Conservation (phyloP, 2,113 vertebrate species). For the Psophia crepitans region DNA sequence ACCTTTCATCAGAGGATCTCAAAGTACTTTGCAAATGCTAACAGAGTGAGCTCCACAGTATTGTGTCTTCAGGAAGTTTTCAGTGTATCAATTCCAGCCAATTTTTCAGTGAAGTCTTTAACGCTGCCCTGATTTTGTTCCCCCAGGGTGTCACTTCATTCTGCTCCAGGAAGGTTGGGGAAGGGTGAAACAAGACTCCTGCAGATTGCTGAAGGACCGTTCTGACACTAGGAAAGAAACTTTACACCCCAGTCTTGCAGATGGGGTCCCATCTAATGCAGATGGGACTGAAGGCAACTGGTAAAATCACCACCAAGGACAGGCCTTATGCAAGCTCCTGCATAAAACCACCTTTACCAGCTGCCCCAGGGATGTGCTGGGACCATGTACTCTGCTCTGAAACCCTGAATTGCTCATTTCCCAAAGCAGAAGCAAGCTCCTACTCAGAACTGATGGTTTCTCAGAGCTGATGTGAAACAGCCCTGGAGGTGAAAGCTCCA, state of each 20-base stretch:
- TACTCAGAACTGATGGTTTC: not conserved
- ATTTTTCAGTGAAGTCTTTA: not conserved
- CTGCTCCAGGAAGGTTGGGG: not conserved
- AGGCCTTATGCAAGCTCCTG: not conserved
- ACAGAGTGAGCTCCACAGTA: not conserved
- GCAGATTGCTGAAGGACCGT: not conserved
- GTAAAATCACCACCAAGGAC: not conserved
- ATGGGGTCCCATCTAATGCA: not conserved
- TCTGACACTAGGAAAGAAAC: not conserved
- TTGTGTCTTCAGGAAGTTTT: not conserved
- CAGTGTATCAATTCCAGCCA: not conserved
- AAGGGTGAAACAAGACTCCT: not conserved
- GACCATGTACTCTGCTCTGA: rapidly evolving
- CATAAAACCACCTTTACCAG: not conserved
- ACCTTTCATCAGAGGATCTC: not conserved
- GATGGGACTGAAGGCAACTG: not conserved
- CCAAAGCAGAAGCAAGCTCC: not conserved
- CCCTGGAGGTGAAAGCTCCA: not conserved
- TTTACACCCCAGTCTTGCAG: not conserved
- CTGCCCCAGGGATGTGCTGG: not conserved
- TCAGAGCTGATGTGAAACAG: not conserved
- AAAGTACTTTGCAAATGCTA: not conserved
- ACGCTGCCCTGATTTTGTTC: rapidly evolving
- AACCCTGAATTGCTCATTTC: not conserved
- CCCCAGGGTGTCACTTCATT: not conserved